Evolutionary conservation across 2,888 invertebrate species (phyloP).

Genomic region (Caenorhabditis sp.): DNA sequence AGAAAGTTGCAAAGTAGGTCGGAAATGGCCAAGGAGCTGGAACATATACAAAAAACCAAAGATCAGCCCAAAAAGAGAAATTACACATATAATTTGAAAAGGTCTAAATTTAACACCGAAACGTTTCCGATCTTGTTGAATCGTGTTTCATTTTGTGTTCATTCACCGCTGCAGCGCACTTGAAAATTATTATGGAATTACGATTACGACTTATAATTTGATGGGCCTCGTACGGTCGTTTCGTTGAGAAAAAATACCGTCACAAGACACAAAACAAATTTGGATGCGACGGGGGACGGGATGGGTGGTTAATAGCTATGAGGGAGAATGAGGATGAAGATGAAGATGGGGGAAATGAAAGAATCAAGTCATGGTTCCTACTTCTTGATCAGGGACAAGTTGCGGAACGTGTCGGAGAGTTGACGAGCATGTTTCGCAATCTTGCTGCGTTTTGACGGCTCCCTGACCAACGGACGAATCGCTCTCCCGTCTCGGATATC

Average conservation of each 20-base stretch:
- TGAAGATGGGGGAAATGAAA: too few relatives aligned
- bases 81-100: neutral
- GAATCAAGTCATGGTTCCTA: too few relatives aligned
- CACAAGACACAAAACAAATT: neutral
- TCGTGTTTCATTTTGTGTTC: neutral
- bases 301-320: too few relatives aligned
- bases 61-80: neutral
- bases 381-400: constrained; percentile 56
- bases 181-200: neutral
- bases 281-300: too few relatives aligned
- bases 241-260: neutral
- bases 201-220: neutral
- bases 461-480: constrained; percentile 7
- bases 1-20: neutral
- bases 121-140: constrained; percentile 38
- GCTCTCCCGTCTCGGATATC: constrained; percentile 71
- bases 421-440: constrained; percentile 58
- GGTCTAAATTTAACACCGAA: constrained; percentile 25
- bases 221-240: neutral
- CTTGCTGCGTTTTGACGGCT: constrained; percentile 48
- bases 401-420: constrained; percentile 60
- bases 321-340: neutral
- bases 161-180: constrained; percentile 6
- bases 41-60: constrained; percentile 14
- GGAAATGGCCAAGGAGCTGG: neutral